Evolutionary conservation across 2,888 invertebrate genomes (phyloP), one percentile per base, ranked within the genome.

Genomic region (Baronia brevicornis): DNA sequence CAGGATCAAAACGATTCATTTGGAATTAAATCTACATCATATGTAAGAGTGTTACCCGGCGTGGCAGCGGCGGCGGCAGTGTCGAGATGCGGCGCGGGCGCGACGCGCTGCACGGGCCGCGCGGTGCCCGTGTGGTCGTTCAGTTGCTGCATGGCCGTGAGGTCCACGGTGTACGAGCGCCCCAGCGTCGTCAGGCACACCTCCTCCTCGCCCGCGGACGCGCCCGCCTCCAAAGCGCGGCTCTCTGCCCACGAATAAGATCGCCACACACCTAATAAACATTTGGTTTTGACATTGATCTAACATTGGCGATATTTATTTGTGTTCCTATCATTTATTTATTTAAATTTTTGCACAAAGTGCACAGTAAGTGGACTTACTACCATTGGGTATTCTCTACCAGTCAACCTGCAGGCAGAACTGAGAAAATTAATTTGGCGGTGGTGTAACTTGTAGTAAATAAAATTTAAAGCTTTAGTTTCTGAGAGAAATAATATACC

Each of bases 101-200:
- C 88, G 11, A 92, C 89, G 22, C 96, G 89, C 71, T 97, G 97
- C 43, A 98, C 95, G 20, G 95, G 92, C 24, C 97, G 86, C 17
- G 96, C 93, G 13, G 96, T 96, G 40, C 98, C 98, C 0, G 97
- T 96, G 72, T 97, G 97, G 85, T 98, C 98, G 73, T 98, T 98
- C 46, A 98, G 95, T 86, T 98, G 97, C 74, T 97, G 97, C 97
- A 98, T 96, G 51, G 96, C 92, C 63, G 95, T 93, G 62, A 98
- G 94, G 85, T 98, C 98, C 46, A 98, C 92, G 1, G 97, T 96
- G 80, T 97, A 98, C 2, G 96, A 96, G 53, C 96, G 90, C 29
- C 97, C 97, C 63, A 96, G 87, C 30, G 96, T 94, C 36, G 93
- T 94, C 46, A 98, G 87, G 63, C 94, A 94, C 50, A 97, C 94